Evolutionary conservation across 2,113 vertebrate species (phyloP).

Genomic region (Platichthys stellatus): DNA sequence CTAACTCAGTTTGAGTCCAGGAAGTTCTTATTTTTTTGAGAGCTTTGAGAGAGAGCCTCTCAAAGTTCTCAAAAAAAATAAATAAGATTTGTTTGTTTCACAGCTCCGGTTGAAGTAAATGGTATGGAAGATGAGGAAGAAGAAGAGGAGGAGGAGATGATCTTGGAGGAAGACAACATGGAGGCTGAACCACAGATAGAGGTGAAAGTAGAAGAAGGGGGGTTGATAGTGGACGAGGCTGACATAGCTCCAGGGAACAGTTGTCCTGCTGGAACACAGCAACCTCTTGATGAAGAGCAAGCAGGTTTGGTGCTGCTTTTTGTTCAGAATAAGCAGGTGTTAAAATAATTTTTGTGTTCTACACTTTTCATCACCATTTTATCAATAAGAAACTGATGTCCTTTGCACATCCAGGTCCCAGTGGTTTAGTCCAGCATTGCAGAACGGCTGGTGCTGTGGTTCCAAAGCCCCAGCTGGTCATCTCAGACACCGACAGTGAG

Average conservation of each 20-base stretch:
- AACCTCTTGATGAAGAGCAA: slow-evolving; percentile 89
- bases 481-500: slow-evolving; percentile 96
- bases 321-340: not conserved
- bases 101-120: slow-evolving; percentile 90
- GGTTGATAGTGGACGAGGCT: slow-evolving; percentile 45
- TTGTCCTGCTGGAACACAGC: slow-evolving; percentile 70
- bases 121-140: slow-evolving; percentile 88
- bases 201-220: slow-evolving; percentile 50
- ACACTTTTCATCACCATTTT: not conserved
- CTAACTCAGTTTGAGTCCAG: not conserved
- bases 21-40: not conserved
- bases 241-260: slow-evolving; percentile 65
- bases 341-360: not conserved
- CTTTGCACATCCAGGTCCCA: slow-evolving; percentile 86
- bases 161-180: slow-evolving; percentile 85
- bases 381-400: not conserved
- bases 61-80: not conserved
- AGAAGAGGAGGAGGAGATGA: slow-evolving; percentile 73
- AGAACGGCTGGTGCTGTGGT: slow-evolving; percentile 80
- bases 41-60: not conserved
- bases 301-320: slow-evolving; percentile 84
- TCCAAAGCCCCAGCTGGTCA: slow-evolving; percentile 86
- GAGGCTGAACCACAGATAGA: slow-evolving; percentile 75
- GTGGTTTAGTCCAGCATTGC: slow-evolving; percentile 81
- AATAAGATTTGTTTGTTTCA: slow-evolving; percentile 10